phyloP scores from a whole-genome alignment of 37 sponge, comb jelly and placozoan genomes.

The Aphrocallistes beatrix region DNA sequence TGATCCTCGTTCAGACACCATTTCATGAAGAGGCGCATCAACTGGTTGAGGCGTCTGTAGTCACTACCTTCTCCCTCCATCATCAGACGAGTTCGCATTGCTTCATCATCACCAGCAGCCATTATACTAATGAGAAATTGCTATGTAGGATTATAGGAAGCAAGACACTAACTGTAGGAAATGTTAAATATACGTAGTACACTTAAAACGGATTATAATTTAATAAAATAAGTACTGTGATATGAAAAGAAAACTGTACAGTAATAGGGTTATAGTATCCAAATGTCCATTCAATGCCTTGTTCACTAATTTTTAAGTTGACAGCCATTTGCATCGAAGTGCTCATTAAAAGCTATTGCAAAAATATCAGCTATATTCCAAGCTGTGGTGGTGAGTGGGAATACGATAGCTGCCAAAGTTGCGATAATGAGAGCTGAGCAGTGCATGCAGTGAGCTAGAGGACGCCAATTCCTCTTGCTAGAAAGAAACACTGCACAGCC shows the following conservation, averaged over 20 bases:
- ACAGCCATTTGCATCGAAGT: background rate
- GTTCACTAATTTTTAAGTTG: background rate
- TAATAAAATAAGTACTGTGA: no score
- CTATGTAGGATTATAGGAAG: background rate
- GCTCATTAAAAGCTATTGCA: background rate
- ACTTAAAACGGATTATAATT: background rate
- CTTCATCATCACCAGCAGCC: constrained; percentile 53
- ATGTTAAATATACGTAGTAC: background rate
- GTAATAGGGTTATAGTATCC: no score
- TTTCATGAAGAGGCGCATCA: constrained; percentile 69
- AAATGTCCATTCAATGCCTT: no score
- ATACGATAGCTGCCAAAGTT: background rate
- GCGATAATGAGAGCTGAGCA: background rate
- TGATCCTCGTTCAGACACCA: constrained; percentile 47
- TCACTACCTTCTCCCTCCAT: constrained; percentile 92
- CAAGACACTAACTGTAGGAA: background rate
- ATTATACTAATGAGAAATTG: background rate
- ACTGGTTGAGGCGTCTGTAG: constrained; percentile 57
- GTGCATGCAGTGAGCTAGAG: background rate
- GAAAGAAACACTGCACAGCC: background rate
- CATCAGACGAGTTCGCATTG: constrained; percentile 70
- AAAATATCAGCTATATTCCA: background rate
- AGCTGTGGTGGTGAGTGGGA: background rate
- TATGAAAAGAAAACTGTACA: no score
- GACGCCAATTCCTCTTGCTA: background rate